Conservation (phyloP, 2,113 vertebrate species). For the Pimephales promelas region DNA sequence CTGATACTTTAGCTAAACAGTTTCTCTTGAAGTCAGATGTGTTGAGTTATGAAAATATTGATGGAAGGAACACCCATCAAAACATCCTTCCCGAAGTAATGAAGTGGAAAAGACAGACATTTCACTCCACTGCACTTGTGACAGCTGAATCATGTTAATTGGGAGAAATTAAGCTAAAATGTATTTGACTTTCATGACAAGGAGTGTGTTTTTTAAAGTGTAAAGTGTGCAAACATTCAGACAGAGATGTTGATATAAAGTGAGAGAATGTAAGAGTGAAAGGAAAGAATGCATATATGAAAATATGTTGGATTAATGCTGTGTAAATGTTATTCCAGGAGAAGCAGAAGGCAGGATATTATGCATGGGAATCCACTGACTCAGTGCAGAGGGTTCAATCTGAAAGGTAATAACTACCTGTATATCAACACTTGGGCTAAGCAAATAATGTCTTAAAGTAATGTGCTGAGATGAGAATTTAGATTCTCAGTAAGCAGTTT, state of each 20-base stretch:
- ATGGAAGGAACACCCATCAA: background rate
- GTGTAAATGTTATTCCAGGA: conserved; percentile 71
- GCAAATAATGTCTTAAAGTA: background rate
- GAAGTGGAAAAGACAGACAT: conserved; percentile 13
- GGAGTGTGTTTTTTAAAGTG: background rate
- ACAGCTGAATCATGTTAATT: background rate
- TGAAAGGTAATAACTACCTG: conserved; percentile 87
- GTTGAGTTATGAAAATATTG: conserved; percentile 18
- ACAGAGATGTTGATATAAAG: background rate
- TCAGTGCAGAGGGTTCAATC: conserved; percentile 95
- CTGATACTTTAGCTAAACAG: conserved; percentile 7
- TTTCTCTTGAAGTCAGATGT: conserved; percentile 26
- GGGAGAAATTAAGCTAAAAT: background rate
- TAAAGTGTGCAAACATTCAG: background rate
- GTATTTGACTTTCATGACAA: background rate
- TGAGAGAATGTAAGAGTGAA: conserved; percentile 16
- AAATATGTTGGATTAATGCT: conserved; percentile 17
- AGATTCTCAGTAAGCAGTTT: background rate
- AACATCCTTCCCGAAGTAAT: background rate
- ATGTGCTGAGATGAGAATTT: background rate
- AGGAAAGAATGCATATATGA: conserved; percentile 24
- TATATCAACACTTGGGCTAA: conserved; percentile 6
- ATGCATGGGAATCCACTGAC: conserved; percentile 96
- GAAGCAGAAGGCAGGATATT: conserved; percentile 94
- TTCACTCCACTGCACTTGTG: background rate